Evolutionary conservation across 2,113 vertebrate species (phyloP), one percentile per base, ranked within the genome.

Genomic region (Grallaria varia): DNA sequence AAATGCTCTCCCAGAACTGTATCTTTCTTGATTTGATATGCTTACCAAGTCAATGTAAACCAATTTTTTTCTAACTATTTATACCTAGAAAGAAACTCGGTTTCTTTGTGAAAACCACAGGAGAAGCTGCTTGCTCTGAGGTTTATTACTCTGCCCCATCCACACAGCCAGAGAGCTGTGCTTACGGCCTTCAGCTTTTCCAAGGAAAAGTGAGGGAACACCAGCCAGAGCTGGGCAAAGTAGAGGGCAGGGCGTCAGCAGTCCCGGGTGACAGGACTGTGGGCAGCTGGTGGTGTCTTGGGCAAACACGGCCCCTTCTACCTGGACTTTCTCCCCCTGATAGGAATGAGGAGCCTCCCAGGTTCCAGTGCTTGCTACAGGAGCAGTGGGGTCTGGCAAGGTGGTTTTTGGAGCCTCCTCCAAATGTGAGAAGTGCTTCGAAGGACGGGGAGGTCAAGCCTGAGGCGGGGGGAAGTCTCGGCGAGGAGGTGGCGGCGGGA

Each of bases 291-390:
- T 7, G 75, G 7, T 23, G 59, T 25, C 25, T 21, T 8, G 20
- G 19, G 55, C 42, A 69, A 40, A 49, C 9, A 1, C 0, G 6
- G 42, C 33, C 56, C 28, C 4, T 42, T 72, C 10, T 23, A 47
- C 47, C 23, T 0, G 5, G 47, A n/a, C n/a, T 35, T 60, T 73
- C 37, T 81, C 56, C 30, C 44, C 8, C 27, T 0, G 4, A 39
- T 37, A n/a, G 39, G 50, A 75, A 39, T 11, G 35, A 66, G 20
- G 58, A 58, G 27, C 20, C 10, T 53, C n/a, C n/a, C n/a, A 21
- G 47, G 16, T 8, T 10, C 1, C 0, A 20, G 4, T 5, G 11
- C 35, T 79, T 2, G 0, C 39, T 1, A 1, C 42, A 40, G 19
- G 18, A 10, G 8, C 4, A 1, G 9, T 10, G 27, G 23, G 12